Evolutionary conservation across 2,113 vertebrate species (phyloP), one percentile per base, ranked within the genome.

Genomic region (Mesocricetus auratus): DNA sequence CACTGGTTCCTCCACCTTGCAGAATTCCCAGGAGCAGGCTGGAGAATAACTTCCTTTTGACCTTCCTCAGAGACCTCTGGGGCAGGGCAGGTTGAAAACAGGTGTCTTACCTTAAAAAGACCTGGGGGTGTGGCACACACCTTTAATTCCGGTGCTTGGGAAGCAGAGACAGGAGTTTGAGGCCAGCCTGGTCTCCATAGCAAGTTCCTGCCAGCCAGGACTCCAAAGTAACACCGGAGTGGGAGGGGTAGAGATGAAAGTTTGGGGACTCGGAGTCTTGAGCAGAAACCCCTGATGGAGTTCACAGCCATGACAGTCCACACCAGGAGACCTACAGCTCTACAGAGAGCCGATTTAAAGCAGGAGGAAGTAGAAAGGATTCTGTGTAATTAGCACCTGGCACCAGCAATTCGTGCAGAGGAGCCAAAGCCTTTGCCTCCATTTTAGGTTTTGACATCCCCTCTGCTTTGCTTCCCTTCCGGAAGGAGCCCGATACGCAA

Each of bases 401-500:
- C 5, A 19, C 45, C 26, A 13, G 39, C 10, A 7, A 90, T n/a
- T 8, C 64, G 31, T 10, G 62, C 83, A 36, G 73, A 60, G 10
- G 68, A 68, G 83, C 39, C 24, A 47, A 29, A 86, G 5, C 17
- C 2, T 29, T 74, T 50, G 5, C 2, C 58, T 95, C n/a, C 26
- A 29, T 26, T 66, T 73, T 26, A n/a, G 5, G 19, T 9, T 13
- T 11, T 21, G 26, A 45, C 53, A 3, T 17, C 21, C 11, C 42
- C 45, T 33, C 22, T 36, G 45, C 69, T 85, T 75, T 33, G 60
- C 42, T 45, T 58, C n/a, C 22, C 73, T 87, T 19, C 0, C 0
- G 8, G n/a, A 73, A 74, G 74, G 2, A 16, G 47, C 58, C 42
- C 0, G 2, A 31, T 11, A 9, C 0, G 29, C 1, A 5, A 6